Evolutionary conservation across 1,140 invertebrate species (phyloP).

Genomic region (Zaprionus africanus): DNA sequence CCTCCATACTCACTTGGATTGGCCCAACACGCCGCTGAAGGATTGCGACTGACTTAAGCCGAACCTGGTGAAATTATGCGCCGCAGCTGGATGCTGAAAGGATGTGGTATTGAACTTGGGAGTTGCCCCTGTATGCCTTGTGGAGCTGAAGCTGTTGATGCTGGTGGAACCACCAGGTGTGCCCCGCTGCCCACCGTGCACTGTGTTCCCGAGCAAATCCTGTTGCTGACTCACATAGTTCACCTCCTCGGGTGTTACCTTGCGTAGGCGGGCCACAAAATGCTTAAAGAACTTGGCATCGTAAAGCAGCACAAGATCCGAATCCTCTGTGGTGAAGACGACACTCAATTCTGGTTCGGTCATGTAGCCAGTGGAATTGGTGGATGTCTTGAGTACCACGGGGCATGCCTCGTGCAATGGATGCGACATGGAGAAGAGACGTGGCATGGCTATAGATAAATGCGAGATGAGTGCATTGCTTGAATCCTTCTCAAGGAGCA

Average conservation of each 20-base stretch:
- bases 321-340: constrained; percentile 87
- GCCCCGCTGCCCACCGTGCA: constrained; percentile 42
- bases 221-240: constrained; percentile 81
- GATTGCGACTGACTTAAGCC: constrained; percentile 74
- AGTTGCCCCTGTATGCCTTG: constrained; percentile 52
- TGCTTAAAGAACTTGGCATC: constrained; percentile 91
- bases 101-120: constrained; percentile 46
- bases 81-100: constrained; percentile 40
- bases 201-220: constrained; percentile 54
- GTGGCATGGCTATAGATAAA: constrained; percentile 85
- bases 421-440: constrained; percentile 93
- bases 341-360: constrained; percentile 86
- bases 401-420: constrained; percentile 95
- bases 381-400: constrained; percentile 88
- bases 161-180: constrained; percentile 20
- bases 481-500: constrained; percentile 90
- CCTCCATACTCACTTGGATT: constrained; percentile 62
- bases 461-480: constrained; percentile 69
- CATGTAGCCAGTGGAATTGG: constrained; percentile 85
- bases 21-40: constrained; percentile 68
- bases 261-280: constrained; percentile 92
- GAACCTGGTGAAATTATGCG: constrained; percentile 60
- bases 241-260: constrained; percentile 90
- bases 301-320: constrained; percentile 90
- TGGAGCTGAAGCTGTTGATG: constrained; percentile 49